Percentiles rank a stretch among this genome's conserved stretches.
Conservation (phyloP, 1,140 invertebrate species). For the Druon quercuslanigerum region DNA sequence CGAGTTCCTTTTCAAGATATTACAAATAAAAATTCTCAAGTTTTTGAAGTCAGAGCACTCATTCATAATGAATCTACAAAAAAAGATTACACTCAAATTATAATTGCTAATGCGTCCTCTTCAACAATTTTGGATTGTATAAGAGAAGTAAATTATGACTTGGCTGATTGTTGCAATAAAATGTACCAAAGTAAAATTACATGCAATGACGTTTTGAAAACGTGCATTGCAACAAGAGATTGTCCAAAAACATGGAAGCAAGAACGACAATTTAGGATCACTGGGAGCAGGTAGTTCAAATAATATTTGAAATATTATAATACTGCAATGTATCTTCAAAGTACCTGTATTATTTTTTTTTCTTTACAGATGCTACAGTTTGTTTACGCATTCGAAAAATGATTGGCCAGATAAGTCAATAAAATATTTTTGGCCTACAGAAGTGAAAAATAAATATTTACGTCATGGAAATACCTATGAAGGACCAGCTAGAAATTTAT, state of each 20-base stretch:
- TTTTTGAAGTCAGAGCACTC: no score
- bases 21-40: no score
- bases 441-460: background rate
- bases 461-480: slow-evolving; percentile 39
- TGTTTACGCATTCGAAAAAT: slow-evolving; percentile 38
- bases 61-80: no score
- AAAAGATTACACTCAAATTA: background rate
- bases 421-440: background rate
- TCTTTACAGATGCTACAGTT: slow-evolving; percentile 16
- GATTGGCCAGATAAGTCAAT: slow-evolving; percentile 36
- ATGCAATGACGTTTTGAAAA: background rate
- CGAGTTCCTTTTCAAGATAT: no score
- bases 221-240: slow-evolving; percentile 29
- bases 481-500: background rate
- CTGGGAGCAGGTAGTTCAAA: slow-evolving; percentile 38
- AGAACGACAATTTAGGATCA: slow-evolving; percentile 37
- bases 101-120: no score
- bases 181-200: background rate
- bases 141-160: no score
- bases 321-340: background rate
- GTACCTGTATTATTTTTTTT: background rate
- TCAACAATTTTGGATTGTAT: no score
- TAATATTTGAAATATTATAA: no score
- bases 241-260: slow-evolving; percentile 29
- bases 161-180: slow-evolving; percentile 25